Conservation (phyloP, 2,113 vertebrate species). For the Antechinus stuartii region DNA sequence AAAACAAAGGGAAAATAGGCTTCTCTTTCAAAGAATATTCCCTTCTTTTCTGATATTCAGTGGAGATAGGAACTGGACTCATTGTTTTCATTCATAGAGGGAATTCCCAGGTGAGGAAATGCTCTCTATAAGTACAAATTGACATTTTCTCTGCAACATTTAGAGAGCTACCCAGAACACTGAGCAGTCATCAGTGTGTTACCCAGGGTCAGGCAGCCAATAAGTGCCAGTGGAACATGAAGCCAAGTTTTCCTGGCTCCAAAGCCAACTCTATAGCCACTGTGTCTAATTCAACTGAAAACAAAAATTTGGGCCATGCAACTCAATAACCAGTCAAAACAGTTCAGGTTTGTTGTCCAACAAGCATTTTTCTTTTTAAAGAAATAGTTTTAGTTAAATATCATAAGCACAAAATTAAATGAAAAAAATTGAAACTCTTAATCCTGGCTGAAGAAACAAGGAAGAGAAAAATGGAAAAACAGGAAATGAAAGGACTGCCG, state of each 20-base stretch:
- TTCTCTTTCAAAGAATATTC: not conserved
- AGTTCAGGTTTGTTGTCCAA: not conserved
- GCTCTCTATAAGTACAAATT: not conserved
- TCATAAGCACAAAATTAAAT: not conserved
- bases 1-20: not conserved
- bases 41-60: not conserved
- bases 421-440: not conserved
- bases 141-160: not conserved
- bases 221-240: not conserved
- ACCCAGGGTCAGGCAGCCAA: not conserved
- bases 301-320: not conserved
- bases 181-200: not conserved
- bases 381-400: not conserved
- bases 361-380: not conserved
- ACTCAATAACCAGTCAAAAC: not conserved
- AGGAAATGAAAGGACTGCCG: not conserved
- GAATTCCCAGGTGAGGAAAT: not conserved
- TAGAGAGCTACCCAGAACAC: not conserved
- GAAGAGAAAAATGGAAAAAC: constrained; percentile 1
- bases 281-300: not conserved
- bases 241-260: not conserved
- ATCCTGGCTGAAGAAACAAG: not conserved
- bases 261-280: not conserved
- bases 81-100: not conserved
- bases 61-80: not conserved